Base-by-base conservation (phyloP, 2,113 vertebrate genomes). In the Parotia lawesii region DNA sequence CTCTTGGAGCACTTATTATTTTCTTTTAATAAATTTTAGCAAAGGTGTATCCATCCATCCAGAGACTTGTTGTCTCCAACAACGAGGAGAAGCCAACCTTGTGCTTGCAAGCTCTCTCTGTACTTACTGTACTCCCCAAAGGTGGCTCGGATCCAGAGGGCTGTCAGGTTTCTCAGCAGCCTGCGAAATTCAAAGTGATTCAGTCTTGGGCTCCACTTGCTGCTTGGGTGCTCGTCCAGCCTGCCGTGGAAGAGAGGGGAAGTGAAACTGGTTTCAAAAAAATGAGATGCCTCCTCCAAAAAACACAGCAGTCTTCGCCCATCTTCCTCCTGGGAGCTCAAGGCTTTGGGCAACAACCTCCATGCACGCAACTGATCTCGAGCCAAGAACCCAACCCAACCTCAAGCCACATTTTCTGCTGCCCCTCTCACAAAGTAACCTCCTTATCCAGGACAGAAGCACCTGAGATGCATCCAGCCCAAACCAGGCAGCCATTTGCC, bases 71-170 rank as follows among this genome's bases (percentile, higher is more conserved):
- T 8, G 0, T 57, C n/a, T 72, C 73, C 61, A 56, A 15, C 24
- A 76, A 33, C 0, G 0, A 45, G 29, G 15, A 92, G 56, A 72
- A 67, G 42, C 48, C 65, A 40, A 6, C 25, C 33, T 65, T 4
- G 25, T 28, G 31, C 42, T 15, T 19, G 22, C 53, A 29, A 35
- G 45, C 24, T 45, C 74, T 53, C 25, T 48, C 35, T 24, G 44
- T 54, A 96, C 98, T 97, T 95, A 99, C 99, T 99, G 37, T 98
- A 98, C 56, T 98, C 98, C 44, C 99, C 99, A 21, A 99, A 99
- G 0, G 99, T 99, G 28, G 98, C 98, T 72, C 99, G 97, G 93
- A 99, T 99, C 97, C 97, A 96, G 90, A 99, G 93, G 82, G 98
- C 98, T 2, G 98, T 99, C 91, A 99, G 97, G 93, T 99, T 99